phyloP scores from a whole-genome alignment of 2,113 vertebrate species.

The Cyphomyrus discorhynchus region DNA sequence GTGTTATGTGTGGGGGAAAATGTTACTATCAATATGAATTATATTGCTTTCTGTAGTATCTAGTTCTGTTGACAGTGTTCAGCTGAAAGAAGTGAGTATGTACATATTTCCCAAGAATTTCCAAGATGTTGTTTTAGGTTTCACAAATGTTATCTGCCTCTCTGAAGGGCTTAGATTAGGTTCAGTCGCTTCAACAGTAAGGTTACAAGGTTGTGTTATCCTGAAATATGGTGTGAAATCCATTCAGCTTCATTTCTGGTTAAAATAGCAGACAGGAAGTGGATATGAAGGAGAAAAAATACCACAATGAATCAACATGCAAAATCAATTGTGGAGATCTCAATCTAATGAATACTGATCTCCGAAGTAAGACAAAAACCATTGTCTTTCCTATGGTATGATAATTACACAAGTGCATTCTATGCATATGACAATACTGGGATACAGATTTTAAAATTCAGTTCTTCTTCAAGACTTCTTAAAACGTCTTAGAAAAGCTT shows the following conservation, averaged over 20 bases:
- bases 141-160: not conserved
- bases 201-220: not conserved
- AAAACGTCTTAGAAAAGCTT: not conserved
- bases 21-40: not conserved
- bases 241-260: not conserved
- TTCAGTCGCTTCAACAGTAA: not conserved
- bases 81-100: not conserved
- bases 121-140: not conserved
- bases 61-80: not conserved
- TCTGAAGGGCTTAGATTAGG: not conserved
- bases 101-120: not conserved
- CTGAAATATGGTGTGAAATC: not conserved
- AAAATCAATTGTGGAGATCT: not conserved
- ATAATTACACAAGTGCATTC: not conserved
- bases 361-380: not conserved
- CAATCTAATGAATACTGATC: not conserved
- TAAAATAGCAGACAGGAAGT: not conserved
- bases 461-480: not conserved
- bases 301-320: not conserved
- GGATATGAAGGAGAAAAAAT: not conserved
- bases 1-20: not conserved
- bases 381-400: not conserved
- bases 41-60: not conserved
- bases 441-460: not conserved
- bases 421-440: not conserved